Evolutionary conservation across 2,888 invertebrate genomes (phyloP), one percentile per base, ranked within the genome.

Genomic region (Drosophila emarginata): DNA sequence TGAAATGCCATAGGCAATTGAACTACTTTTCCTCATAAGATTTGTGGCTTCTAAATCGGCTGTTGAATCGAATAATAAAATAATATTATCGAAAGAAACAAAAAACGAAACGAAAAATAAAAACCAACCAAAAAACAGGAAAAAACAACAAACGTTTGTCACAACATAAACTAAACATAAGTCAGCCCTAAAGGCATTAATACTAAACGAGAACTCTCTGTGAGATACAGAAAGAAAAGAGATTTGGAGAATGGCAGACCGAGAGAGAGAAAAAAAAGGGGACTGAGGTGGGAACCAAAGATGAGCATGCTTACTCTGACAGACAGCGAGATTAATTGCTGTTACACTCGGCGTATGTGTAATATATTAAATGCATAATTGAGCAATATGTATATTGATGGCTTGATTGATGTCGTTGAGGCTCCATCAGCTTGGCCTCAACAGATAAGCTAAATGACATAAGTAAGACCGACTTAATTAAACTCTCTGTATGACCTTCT

Each of bases 1-100:
- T 79, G 80, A 77, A 79, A 76, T 51, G 76, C 76, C 66, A 45
- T 72, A 56, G 81, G 72, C 84, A 82, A 84, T 84, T 82, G 82
- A 82, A 78, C 82, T 82, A 81, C 81, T 78, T 84, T 81, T 50
- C 18, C 45, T 45, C 7, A 18, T 62, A 51, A 50, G 72, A 72
- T 72, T 77, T 75, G 64, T 59, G 70, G 37, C 36, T 69, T 71
- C 64, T 60, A 60, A 71, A 71, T 71, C 69, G 70, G 28, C 70
- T 69, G 70, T 54, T 56, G 53, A 59, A 58, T 37, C 36, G 67
- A 6, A 5, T 51, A 57, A 60, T 51, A 21, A 68, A 56, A 39
- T 54, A 63, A 32, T 26, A 28, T 53, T 15, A 53, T 15, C 9
- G 53, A 53, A 39, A 18, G 45, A 53, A 51, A 23, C 21, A 3